Percentiles rank a stretch among this genome's conserved stretches.
Conservation (phyloP, 2,888 invertebrate species). For the Catonia carolina region DNA sequence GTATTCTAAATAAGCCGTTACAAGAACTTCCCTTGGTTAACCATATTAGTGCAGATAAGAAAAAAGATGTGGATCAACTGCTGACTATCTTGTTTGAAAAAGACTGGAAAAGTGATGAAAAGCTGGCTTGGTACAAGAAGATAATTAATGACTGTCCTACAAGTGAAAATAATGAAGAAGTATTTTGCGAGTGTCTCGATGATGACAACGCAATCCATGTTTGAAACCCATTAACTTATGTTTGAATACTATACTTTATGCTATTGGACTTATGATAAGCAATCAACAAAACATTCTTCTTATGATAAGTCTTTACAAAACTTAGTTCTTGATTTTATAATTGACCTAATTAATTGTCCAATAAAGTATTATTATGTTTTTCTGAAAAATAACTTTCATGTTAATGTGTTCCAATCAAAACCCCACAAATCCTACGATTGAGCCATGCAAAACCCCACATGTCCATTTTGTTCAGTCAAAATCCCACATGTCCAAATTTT, state of each 20-base stretch:
- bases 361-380: too few species aligned
- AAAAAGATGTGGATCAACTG: slow-evolving; percentile 12
- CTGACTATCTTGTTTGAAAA: slow-evolving; percentile 9
- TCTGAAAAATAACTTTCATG: too few species aligned
- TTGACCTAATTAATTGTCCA: too few species aligned
- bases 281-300: too few species aligned
- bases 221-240: too few species aligned
- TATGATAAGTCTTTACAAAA: too few species aligned
- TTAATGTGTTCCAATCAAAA: slow-evolving; percentile 4
- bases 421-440: background rate
- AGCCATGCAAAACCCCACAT: background rate
- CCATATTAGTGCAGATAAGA: slow-evolving; percentile 10
- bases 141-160: slow-evolving; percentile 11
- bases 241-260: too few species aligned
- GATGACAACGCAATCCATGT: slow-evolving; percentile 3
- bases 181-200: slow-evolving; percentile 7
- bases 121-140: slow-evolving; percentile 4
- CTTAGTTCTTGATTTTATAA: too few species aligned
- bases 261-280: too few species aligned
- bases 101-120: background rate
- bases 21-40: slow-evolving; percentile 7
- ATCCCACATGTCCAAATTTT: slow-evolving; percentile 3
- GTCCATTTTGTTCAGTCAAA: slow-evolving; percentile 1
- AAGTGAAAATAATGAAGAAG: slow-evolving; percentile 5
- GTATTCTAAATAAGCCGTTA: slow-evolving; percentile 13